A percentile compares a stretch with the other conserved stretches of the same genome.
Conservation (phyloP, 2,888 invertebrate genomes). For the Sclerodermus sp. region DNA sequence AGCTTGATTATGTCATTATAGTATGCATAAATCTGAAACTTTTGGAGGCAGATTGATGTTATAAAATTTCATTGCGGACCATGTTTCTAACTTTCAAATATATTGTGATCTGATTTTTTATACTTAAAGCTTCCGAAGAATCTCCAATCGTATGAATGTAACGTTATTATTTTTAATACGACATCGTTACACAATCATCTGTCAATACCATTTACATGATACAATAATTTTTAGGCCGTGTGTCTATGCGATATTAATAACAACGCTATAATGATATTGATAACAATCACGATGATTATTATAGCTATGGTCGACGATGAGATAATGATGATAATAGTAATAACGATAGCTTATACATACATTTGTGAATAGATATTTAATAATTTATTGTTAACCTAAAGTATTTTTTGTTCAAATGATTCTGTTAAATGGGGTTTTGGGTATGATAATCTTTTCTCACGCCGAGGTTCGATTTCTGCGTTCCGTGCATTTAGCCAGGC, state of each 20-base stretch:
- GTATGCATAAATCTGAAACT: too few relatives aligned
- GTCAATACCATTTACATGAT: slow-evolving; percentile 21
- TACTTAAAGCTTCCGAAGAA: too few relatives aligned
- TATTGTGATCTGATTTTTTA: too few relatives aligned
- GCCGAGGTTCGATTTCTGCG: slow-evolving; percentile 12
- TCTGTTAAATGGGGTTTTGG: slow-evolving; percentile 46
- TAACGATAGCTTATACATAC: slow-evolving; percentile 45
- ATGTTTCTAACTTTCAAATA: slow-evolving; percentile 3
- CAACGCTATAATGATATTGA: slow-evolving; percentile 11
- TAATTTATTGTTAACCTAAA: slow-evolving; percentile 55
- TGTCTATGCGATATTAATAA: slow-evolving; percentile 30
- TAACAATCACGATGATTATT: slow-evolving; percentile 13
- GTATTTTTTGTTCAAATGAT: slow-evolving; percentile 41
- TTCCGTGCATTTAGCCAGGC: slow-evolving; percentile 10
- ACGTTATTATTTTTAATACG: slow-evolving; percentile 4
- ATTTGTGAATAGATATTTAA: slow-evolving; percentile 57
- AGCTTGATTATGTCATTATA: slow-evolving; percentile 2
- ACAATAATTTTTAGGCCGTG: slow-evolving; percentile 23
- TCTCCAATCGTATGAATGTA: neutral
- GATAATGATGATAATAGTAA: slow-evolving; percentile 18
- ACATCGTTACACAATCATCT: slow-evolving; percentile 21
- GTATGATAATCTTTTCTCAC: slow-evolving; percentile 43
- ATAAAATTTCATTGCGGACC: neutral
- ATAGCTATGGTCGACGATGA: slow-evolving; percentile 1
- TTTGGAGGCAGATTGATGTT: too few relatives aligned